A percentile compares a stretch with the other conserved stretches of the same genome.
Conservation (phyloP, 2,888 invertebrate genomes). For the Villa cingulata region DNA sequence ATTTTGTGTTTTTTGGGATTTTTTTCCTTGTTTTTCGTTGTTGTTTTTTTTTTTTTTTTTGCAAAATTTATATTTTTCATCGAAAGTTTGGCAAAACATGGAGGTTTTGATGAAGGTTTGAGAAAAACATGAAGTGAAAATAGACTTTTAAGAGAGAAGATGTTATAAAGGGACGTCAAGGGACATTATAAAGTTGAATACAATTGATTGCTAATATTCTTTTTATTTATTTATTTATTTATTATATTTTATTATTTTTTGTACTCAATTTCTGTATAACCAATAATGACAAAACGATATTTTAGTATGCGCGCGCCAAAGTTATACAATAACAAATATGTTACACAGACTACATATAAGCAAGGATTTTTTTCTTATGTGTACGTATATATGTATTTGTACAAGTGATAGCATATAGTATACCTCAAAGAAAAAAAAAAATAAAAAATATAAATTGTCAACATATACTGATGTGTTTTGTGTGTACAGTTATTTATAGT, state of each 20-base stretch:
- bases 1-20: no score
- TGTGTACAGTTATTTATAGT: no score
- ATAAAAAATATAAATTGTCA: background rate
- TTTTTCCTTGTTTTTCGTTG: no score
- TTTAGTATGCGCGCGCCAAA: conserved; percentile 9
- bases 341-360: no score
- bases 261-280: background rate
- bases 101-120: background rate
- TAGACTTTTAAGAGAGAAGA: background rate
- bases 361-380: no score
- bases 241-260: no score
- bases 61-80: no score
- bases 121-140: conserved; percentile 4
- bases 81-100: no score
- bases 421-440: background rate
- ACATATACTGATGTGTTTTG: no score
- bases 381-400: background rate
- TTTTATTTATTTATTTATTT: background rate
- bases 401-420: background rate
- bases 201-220: conserved; percentile 14
- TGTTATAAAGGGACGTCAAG: background rate
- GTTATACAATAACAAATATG: no score
- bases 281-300: conserved; percentile 7
- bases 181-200: conserved; percentile 2
- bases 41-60: no score